Percentiles rank a stretch among this genome's conserved stretches.
phyloP scores from a whole-genome alignment of 2,113 vertebrate genomes.

The Emydocephalus ijimae region DNA sequence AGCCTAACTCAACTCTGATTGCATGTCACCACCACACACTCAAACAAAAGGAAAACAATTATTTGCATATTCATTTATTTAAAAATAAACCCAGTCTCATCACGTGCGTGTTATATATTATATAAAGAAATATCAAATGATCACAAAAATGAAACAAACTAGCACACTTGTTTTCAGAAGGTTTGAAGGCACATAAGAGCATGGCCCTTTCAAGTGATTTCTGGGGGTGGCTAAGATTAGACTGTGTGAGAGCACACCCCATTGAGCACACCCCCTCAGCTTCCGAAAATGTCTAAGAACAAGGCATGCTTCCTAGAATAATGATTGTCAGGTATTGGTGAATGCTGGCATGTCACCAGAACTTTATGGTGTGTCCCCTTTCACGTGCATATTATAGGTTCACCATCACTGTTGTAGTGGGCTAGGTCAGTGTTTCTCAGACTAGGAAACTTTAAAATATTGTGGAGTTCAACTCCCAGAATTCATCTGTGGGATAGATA shows the following conservation, averaged over 20 bases:
- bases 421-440: neutral
- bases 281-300: neutral
- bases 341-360: neutral
- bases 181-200: neutral
- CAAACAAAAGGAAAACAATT: neutral
- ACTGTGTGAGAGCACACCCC: neutral
- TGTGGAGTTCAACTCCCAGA: neutral
- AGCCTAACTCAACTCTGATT: neutral
- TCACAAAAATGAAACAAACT: neutral
- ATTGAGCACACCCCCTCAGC: neutral
- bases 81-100: neutral
- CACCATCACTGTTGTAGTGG: neutral
- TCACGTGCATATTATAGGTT: neutral
- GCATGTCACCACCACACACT: neutral
- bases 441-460: neutral
- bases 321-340: neutral
- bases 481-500: neutral
- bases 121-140: neutral
- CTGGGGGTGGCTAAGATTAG: neutral
- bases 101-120: neutral
- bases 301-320: neutral
- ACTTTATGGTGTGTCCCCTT: neutral
- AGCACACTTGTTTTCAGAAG: neutral
- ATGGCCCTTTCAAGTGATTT: neutral
- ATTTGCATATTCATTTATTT: neutral